Evolutionary conservation across 1,140 invertebrate species (phyloP), one percentile per base, ranked within the genome.

Genomic region (Drosophila nebulosa): DNA sequence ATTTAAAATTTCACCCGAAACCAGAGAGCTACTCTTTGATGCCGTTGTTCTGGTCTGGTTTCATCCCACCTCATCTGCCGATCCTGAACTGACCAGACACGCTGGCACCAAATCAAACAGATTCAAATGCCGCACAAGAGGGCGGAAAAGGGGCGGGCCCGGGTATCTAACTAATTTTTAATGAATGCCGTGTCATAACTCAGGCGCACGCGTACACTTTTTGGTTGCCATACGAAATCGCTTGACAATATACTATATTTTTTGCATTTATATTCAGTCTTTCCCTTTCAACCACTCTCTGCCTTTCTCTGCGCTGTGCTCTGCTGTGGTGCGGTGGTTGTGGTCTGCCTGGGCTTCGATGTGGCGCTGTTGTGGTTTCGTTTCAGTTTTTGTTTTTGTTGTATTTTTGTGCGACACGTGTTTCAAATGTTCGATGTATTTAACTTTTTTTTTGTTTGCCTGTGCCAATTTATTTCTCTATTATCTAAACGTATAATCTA

Each of bases 381-480:
- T 65, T 73, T 72, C 61, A 42, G 16, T 64, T 65, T 36, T 32
- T 61, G 3, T 59, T 51, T 36, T 53, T 74, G 65, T 74, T 50
- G 63, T 39, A 60, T 67, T 51, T 74, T 71, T 81, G 57, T 83
- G 72, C 75, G 79, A 88, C 83, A 88, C 83, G 83, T 88, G 83
- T 88, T 88, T 89, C 84, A 79, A 88, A 88, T 88, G 75, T 72
- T 76, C 65, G 73, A 50, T 71, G 72, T 62, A 64, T 76, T 75
- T 65, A 53, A 55, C 67, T 74, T 71, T 78, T 64, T 67, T 50
- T 55, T 61, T 65, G 18, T 69, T 69, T 72, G 67, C 66, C 52
- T 81, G 81, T 81, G 81, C 81, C 81, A 83, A 84, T 88, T 88
- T 89, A 89, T 88, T 88, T 89, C 60, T 89, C 79, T 74, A 83